Evolutionary conservation across 35 echinoderm and acorn worm genomes (phyloP), one percentile per base, ranked within the genome.

Genomic region (Patiria miniata): DNA sequence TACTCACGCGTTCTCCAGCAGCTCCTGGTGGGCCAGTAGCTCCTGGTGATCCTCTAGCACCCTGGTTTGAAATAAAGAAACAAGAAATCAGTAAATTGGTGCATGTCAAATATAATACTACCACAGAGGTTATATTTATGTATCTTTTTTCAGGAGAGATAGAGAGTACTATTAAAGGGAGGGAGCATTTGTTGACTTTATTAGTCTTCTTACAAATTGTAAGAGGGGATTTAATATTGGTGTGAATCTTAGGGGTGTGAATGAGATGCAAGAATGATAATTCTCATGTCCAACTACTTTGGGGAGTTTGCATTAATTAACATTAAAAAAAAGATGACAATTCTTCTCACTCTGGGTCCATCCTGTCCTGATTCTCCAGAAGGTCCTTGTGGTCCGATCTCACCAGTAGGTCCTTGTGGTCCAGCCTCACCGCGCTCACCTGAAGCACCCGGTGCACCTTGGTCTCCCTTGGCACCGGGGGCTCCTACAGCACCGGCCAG

Each of bases 11-110:
- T 57, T 85, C 76, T 51, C 92, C 92, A 51, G 88, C 18, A 12
- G 82, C 30, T 83, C 91, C 91, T 36, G 76, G 7, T 8, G 86
- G 78, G 83, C 93, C 90, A 89, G 91, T 87, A 26, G 86, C 73
- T 86, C 90, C 90, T 15, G 89, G 93, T 81, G 83, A 83, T 87
- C 93, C 93, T 8, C 83, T 37, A 21, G 93, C 39, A 83, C 93
- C 93, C 83, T 88, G 28, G 42, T 47, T 4, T 6, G 12, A 47
- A 47, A 47, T 12, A 47, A 47, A 47, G 42, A 47, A 47, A 6
- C 12, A 47, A 47, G 12, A 47, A 12, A 47, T n/a, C n/a, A n/a
- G n/a, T n/a, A n/a, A n/a, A n/a, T n/a, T n/a, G n/a, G n/a, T n/a
- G n/a, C n/a, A n/a, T n/a, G n/a, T n/a, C n/a, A n/a, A n/a, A n/a